Percentiles rank a stretch among this genome's conserved stretches.
Evolutionary conservation across 2,113 vertebrate genomes (phyloP).

Genomic region (Pandion haliaetus): DNA sequence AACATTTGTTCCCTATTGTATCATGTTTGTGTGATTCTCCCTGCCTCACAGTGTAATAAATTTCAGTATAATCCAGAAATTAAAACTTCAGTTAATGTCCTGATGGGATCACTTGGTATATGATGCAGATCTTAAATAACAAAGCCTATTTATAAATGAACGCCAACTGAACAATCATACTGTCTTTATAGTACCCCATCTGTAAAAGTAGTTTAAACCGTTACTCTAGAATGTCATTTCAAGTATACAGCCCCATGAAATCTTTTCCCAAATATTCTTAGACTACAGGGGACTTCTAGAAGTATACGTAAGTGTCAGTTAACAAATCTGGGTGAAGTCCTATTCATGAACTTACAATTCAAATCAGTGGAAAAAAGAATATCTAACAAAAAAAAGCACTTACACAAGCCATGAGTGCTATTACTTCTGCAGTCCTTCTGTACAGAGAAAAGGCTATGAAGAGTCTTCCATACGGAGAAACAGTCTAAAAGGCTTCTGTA

Average conservation of each 20-base stretch:
- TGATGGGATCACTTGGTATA: background rate
- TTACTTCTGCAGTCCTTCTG: background rate
- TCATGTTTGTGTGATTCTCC: background rate
- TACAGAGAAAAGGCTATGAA: background rate
- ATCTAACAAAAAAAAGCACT: background rate
- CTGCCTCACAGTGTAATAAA: background rate
- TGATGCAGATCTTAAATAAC: background rate
- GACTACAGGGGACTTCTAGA: background rate
- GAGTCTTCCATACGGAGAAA: background rate
- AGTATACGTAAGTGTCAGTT: background rate
- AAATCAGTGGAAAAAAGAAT: background rate
- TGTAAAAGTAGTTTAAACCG: background rate
- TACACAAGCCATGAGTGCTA: background rate
- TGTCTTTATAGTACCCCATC: background rate
- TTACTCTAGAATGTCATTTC: background rate
- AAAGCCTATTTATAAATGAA: background rate
- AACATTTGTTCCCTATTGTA: background rate
- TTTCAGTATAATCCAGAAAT: background rate
- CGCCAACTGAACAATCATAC: background rate
- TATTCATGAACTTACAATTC: background rate
- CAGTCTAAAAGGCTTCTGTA: background rate
- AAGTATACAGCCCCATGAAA: background rate
- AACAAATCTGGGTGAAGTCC: background rate
- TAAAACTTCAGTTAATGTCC: background rate
- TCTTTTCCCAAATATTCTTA: background rate